A percentile compares a stretch with the other conserved stretches of the same genome.
phyloP scores from a whole-genome alignment of 2,113 vertebrate genomes.

The Serinus canaria region DNA sequence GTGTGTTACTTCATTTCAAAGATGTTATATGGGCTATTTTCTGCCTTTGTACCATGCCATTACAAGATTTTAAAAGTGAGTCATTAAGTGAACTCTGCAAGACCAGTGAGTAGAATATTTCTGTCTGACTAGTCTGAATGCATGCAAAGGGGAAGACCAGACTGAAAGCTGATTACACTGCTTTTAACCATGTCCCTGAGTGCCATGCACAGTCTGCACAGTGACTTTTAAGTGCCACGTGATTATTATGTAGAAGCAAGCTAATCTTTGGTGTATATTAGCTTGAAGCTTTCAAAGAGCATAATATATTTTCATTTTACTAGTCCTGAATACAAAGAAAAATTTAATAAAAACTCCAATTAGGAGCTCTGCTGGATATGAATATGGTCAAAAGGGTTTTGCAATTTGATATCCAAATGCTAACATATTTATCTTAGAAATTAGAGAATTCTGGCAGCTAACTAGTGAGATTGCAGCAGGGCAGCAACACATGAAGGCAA shows the following conservation, averaged over 20 bases:
- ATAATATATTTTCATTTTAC: background rate
- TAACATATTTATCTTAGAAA: background rate
- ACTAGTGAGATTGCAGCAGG: background rate
- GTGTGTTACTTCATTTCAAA: background rate
- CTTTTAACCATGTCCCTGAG: background rate
- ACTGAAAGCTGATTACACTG: background rate
- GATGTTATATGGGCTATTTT: background rate
- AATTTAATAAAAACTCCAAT: background rate
- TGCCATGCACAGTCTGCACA: background rate
- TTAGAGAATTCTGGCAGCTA: background rate
- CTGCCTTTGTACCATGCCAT: background rate
- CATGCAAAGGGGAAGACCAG: background rate
- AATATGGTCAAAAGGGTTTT: background rate
- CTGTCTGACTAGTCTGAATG: background rate
- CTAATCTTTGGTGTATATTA: background rate
- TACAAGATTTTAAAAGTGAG: background rate
- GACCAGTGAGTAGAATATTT: background rate
- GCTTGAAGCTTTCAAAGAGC: background rate
- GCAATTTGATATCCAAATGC: background rate
- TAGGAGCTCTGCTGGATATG: background rate
- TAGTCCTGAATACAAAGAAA: background rate
- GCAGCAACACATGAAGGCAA: background rate
- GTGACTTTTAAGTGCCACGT: background rate
- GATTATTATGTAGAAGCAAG: background rate
- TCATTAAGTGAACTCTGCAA: background rate